phyloP scores from a whole-genome alignment of 1,140 invertebrate species.

The Conus betulinus region DNA sequence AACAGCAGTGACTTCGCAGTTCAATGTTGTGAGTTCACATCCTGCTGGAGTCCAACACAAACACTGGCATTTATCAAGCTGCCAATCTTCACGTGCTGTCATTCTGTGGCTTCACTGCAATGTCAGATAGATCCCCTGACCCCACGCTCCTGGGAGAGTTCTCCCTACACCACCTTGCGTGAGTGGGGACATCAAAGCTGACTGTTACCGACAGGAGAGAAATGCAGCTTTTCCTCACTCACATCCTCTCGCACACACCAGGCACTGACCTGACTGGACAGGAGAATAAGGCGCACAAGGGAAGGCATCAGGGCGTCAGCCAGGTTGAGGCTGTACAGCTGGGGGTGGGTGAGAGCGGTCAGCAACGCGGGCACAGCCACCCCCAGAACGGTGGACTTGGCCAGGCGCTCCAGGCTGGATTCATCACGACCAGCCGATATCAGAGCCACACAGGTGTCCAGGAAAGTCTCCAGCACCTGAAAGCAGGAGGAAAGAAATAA shows the following conservation, averaged over 20 bases:
- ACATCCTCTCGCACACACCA: too few relatives aligned
- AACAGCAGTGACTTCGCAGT: too few relatives aligned
- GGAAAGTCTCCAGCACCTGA: slow-evolving; percentile 70
- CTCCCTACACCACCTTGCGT: slow-evolving; percentile 56
- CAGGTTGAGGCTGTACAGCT: slow-evolving; percentile 64
- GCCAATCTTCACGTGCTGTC: too few relatives aligned
- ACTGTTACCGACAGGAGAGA: too few relatives aligned
- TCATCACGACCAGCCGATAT: slow-evolving; percentile 58
- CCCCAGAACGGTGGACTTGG: slow-evolving; percentile 74
- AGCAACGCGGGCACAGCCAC: slow-evolving; percentile 69
- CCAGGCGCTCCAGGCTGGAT: slow-evolving; percentile 66
- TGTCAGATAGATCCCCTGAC: too few relatives aligned
- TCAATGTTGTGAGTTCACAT: too few relatives aligned
- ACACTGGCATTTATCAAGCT: too few relatives aligned
- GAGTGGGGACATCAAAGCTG: too few relatives aligned
- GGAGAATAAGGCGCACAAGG: slow-evolving; percentile 68
- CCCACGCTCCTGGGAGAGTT: slow-evolving; percentile 57
- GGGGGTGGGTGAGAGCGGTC: slow-evolving; percentile 70
- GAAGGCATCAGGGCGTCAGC: slow-evolving; percentile 72
- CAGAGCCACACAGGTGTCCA: slow-evolving; percentile 66
- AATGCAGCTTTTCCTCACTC: not conserved
- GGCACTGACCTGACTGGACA: slow-evolving; percentile 70
- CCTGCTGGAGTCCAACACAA: too few relatives aligned
- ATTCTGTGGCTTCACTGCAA: too few relatives aligned
- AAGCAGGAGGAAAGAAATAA: not conserved